Percentiles rank a stretch among this genome's conserved stretches.
phyloP scores from a whole-genome alignment of 53 echinoderm and acorn worm species.

The Hippasteria phrygiana region DNA sequence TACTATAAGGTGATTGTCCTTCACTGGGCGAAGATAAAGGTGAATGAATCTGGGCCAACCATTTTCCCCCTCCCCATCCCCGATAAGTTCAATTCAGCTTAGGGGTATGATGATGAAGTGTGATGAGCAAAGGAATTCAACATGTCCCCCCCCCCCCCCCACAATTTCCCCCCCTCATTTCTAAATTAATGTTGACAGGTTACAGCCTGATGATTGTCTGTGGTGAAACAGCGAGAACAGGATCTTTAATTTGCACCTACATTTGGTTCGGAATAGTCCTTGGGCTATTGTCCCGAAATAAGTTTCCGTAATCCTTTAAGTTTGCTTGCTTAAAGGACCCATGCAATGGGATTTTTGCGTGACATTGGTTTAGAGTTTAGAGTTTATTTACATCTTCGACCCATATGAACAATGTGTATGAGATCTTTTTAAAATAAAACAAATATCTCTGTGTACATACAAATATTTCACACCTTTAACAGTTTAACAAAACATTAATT shows the following conservation, averaged over 20 bases:
- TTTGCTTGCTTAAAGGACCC: not conserved
- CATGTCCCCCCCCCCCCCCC: not conserved
- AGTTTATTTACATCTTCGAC: no score
- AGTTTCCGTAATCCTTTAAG: not conserved
- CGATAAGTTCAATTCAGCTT: not conserved
- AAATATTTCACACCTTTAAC: no score
- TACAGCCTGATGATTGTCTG: not conserved
- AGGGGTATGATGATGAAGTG: not conserved
- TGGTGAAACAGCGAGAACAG: not conserved
- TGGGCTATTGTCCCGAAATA: slow-evolving; percentile 23
- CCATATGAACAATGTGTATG: no score
- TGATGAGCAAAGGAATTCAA: not conserved
- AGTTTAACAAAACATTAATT: no score
- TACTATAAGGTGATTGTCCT: no score
- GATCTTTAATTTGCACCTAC: slow-evolving; percentile 41
- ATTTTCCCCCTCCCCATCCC: not conserved
- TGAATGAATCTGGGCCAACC: not conserved
- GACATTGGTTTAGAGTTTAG: no score
- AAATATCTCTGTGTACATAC: no score
- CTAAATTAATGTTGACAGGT: slow-evolving; percentile 8
- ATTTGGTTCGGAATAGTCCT: not conserved
- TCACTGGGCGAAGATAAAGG: not conserved
- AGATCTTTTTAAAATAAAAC: no score
- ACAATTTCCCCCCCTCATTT: not conserved
- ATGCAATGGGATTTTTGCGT: no score